phyloP scores from a whole-genome alignment of 2,888 invertebrate species.

The Lysandra bellargus region DNA sequence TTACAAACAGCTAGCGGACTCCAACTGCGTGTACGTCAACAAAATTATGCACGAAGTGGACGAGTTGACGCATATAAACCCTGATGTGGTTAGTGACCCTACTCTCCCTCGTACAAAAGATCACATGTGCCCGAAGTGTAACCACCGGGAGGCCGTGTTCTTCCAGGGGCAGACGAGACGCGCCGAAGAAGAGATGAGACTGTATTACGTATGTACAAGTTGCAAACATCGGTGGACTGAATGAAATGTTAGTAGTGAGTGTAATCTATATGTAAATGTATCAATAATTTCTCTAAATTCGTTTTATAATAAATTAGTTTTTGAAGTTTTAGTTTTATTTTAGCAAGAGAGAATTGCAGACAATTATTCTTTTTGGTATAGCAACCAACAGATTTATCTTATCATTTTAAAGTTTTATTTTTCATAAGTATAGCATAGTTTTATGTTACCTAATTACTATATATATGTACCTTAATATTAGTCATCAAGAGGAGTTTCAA shows the following conservation, averaged over 20 bases:
- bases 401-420: too few relatives aligned
- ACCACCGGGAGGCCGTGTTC: slow-evolving; percentile 97
- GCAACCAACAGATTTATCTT: too few relatives aligned
- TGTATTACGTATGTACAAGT: slow-evolving; percentile 98
- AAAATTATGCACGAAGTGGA: slow-evolving; percentile 99
- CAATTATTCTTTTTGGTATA: not conserved
- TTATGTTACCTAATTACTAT: not conserved
- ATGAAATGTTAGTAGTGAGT: slow-evolving; percentile 62
- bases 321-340: not conserved
- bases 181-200: slow-evolving; percentile 98
- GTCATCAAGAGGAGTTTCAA: too few relatives aligned
- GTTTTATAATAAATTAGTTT: slow-evolving; percentile 9
- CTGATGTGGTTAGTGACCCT: slow-evolving; percentile 98
- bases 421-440: too few relatives aligned
- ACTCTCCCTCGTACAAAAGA: slow-evolving; percentile 98
- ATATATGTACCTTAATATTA: not conserved
- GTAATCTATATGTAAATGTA: not conserved
- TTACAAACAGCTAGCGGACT: slow-evolving; percentile 97
- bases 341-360: not conserved
- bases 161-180: slow-evolving; percentile 96
- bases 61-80: slow-evolving; percentile 98
- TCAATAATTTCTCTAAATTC: not conserved
- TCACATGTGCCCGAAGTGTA: slow-evolving; percentile 98
- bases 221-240: slow-evolving; percentile 98
- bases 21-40: slow-evolving; percentile 99